Evolutionary conservation across 2,888 invertebrate genomes (phyloP).

Genomic region (Caenorhabditis sp.): DNA sequence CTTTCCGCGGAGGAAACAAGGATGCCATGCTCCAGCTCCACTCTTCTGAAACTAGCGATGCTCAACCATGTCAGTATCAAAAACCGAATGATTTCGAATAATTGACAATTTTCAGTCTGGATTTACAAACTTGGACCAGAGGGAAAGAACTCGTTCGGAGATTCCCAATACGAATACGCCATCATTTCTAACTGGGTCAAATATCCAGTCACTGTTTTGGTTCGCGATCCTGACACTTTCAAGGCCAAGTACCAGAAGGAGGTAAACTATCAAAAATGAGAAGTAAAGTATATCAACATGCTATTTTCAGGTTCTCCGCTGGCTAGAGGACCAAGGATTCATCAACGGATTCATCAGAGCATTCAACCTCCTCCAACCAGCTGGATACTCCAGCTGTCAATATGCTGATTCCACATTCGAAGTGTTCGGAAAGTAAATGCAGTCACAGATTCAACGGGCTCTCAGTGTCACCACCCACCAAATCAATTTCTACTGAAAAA

Average conservation of each 20-base stretch:
- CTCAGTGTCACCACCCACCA: conserved; percentile 15
- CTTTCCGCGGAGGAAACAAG: conserved; percentile 83
- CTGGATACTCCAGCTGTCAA: conserved; percentile 82
- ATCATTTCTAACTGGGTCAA: conserved; percentile 84
- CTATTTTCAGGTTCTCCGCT: conserved; percentile 72
- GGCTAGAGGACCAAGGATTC: conserved; percentile 82
- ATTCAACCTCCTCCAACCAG: conserved; percentile 83
- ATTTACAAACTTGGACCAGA: conserved; percentile 83
- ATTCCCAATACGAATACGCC: conserved; percentile 83
- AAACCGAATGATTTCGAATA: background rate
- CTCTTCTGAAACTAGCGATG: conserved; percentile 82
- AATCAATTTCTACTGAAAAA: conserved; percentile 52
- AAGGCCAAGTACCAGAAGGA: conserved; percentile 80
- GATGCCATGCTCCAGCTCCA: conserved; percentile 83
- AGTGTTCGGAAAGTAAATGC: conserved; percentile 80
- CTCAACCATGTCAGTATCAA: conserved; percentile 81
- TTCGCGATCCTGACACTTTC: conserved; percentile 83
- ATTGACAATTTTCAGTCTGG: conserved; percentile 80
- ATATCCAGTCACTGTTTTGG: conserved; percentile 83
- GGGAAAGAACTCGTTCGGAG: conserved; percentile 83
- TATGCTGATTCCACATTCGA: conserved; percentile 83
- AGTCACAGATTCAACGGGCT: conserved; percentile 30
- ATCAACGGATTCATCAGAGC: conserved; percentile 83
- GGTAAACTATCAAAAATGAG: conserved; percentile 27
- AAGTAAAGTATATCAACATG: background rate